phyloP scores from a whole-genome alignment of 2,113 vertebrate species.

The Speoplatyrhinus poulsoni region DNA sequence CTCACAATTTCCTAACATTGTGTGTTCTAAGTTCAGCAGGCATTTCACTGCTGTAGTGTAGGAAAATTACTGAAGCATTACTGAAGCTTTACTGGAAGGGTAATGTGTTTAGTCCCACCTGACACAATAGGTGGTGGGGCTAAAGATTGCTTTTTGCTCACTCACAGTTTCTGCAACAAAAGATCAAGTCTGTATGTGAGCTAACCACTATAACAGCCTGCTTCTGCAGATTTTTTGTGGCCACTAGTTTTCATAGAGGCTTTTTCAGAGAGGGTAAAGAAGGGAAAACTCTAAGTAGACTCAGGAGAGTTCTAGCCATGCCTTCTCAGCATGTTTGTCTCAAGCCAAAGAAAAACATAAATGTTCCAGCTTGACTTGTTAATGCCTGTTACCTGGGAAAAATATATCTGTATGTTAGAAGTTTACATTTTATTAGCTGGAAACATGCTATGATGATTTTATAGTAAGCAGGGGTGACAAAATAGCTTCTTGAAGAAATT shows the following conservation, averaged over 20 bases:
- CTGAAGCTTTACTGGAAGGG: background rate
- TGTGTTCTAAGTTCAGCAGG: conserved; percentile 5
- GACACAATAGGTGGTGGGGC: background rate
- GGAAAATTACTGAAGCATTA: conserved; percentile 6
- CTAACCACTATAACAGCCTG: conserved; percentile 22
- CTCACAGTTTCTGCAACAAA: conserved; percentile 24
- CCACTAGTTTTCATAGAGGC: conserved; percentile 22
- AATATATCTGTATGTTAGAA: background rate
- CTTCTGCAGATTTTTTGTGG: conserved; percentile 23
- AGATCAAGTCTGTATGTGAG: conserved; percentile 28
- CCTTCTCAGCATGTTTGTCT: conserved; percentile 11
- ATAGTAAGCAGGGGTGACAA: conserved; percentile 11
- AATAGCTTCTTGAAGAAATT: conserved; percentile 18
- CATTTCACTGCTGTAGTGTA: background rate
- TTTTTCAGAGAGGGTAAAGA: conserved; percentile 11
- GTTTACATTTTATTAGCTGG: conserved; percentile 10
- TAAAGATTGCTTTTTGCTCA: conserved; percentile 21
- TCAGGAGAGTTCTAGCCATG: conserved; percentile 12
- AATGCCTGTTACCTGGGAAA: background rate
- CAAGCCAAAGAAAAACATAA: conserved; percentile 26
- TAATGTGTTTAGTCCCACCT: too few relatives aligned
- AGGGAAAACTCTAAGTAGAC: conserved; percentile 8
- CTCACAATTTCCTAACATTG: conserved; percentile 18
- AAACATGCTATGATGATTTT: conserved; percentile 9
- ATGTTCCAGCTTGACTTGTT: conserved; percentile 9